Evolutionary conservation across 2,888 invertebrate species (phyloP).

Genomic region (Drosophila demipolita): DNA sequence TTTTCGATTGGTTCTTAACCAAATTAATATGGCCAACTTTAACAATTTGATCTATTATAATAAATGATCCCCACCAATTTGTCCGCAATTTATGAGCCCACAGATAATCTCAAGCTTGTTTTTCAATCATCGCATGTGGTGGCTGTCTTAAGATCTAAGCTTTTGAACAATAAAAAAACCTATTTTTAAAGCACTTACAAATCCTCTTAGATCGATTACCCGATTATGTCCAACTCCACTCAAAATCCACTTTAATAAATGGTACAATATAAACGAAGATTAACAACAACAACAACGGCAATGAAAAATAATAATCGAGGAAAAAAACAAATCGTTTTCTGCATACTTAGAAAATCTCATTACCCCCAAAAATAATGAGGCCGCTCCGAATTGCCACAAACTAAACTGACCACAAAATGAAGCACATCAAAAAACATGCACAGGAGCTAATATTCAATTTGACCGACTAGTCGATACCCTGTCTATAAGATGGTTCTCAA

Average conservation of each 20-base stretch:
- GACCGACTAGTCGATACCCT: conserved; percentile 7
- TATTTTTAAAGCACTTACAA: conserved; percentile 32
- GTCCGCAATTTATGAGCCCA: background rate
- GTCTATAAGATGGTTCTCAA: background rate
- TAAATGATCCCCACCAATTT: conserved; percentile 7
- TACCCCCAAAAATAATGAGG: conserved; percentile 62
- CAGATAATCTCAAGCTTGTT: background rate
- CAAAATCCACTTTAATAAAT: conserved; percentile 31
- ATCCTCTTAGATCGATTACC: conserved; percentile 24
- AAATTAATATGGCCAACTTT: background rate
- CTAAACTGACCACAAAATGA: conserved; percentile 38
- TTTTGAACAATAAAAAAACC: conserved; percentile 9
- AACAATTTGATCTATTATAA: conserved; percentile 11
- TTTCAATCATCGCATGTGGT: conserved; percentile 16
- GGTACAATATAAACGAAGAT: conserved; percentile 18
- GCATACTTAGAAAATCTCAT: conserved; percentile 61
- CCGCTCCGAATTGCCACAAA: conserved; percentile 47
- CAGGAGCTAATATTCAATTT: background rate
- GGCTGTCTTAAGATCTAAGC: conserved; percentile 17
- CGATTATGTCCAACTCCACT: conserved; percentile 10
- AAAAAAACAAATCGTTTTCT: conserved; percentile 37
- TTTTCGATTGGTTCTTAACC: background rate
- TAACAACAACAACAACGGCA: background rate
- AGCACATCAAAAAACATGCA: background rate
- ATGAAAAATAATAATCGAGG: conserved; percentile 27